These are phyloP conservation scores for Squalus acanthias DNA, from an alignment of 2,797 vertebrate genomes.

Conservation along the genomic window DNA sequence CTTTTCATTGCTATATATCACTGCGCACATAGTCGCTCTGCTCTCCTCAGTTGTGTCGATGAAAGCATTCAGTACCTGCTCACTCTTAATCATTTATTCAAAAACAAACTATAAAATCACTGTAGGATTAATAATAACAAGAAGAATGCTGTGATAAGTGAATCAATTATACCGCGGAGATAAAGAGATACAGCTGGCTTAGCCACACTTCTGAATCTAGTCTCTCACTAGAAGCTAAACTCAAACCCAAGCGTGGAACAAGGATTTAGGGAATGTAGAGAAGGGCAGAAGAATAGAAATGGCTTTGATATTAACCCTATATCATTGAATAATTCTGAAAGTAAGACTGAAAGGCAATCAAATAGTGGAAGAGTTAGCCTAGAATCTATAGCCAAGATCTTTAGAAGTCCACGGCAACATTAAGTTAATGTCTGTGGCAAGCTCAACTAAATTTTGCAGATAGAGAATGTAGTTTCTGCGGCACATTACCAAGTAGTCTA, in stretches of 20 bases:
- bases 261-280: not conserved
- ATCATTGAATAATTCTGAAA: not conserved
- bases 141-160: not conserved
- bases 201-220: not conserved
- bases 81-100: not conserved
- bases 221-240: not conserved
- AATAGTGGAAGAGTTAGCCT: not conserved
- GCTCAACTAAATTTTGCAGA: not conserved
- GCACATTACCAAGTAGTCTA: not conserved
- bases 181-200: constrained; percentile 20
- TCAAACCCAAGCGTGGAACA: not conserved
- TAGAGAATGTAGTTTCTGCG: too few relatives aligned
- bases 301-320: not conserved
- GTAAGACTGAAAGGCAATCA: not conserved
- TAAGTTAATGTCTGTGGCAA: not conserved
- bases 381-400: not conserved
- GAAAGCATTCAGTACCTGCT: not conserved
- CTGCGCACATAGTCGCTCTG: not conserved
- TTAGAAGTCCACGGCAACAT: not conserved
- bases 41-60: not conserved
- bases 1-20: not conserved
- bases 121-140: constrained; percentile 19
- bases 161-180: not conserved
- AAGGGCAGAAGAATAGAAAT: not conserved
- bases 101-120: not conserved